Base-by-base conservation (phyloP, 2,888 invertebrate species). In the Xiphydria camelus region DNA sequence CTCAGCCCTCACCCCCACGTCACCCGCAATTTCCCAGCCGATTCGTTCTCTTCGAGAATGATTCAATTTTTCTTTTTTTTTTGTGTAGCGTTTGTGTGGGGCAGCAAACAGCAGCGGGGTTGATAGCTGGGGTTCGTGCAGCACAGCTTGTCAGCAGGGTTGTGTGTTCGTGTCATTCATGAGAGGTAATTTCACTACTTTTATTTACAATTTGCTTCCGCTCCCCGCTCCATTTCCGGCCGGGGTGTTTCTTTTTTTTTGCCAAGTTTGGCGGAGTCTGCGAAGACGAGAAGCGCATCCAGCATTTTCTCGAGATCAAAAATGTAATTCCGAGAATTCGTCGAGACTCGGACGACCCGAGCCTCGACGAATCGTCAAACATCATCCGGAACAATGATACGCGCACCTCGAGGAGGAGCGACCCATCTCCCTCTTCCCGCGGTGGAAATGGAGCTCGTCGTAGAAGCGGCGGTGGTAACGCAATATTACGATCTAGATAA, bases 61-160 rank as follows among this genome's bases (percentile, higher is more conserved):
- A 9, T 14, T 34, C 9, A 9, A 14, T 34, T 15, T 34, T 34
- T 15, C 17, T 18, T 10, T 61, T 64, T 64, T 67, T 66, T 64
- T 29, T 19, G 38, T 38, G 43, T 40, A 45, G 57, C 51, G 44
- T 51, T 57, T 51, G 55, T 51, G 53, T 62, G 67, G 69, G 72
- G 67, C 74, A 74, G 72, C 73, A 73, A 68, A 70, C 73, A 74
- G 73, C 75, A 75, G 75, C 75, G 64, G 70, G 73, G 71, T 72
- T 74, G 15, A 41, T 73, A 73, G 72, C 70, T 65, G 68, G 73
- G 68, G 59, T 67, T 73, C 75, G 75, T 75, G 76, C 75, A 75
- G 75, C 74, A 73, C 75, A 75, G 75, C 75, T 75, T 74, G 75
- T 73, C 74, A 74, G 75, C 75, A 75, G 73, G 75, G 72, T 74